A percentile compares a stretch with the other conserved stretches of the same genome.
phyloP scores from a whole-genome alignment of 2,113 vertebrate genomes.

The Calonectris borealis region DNA sequence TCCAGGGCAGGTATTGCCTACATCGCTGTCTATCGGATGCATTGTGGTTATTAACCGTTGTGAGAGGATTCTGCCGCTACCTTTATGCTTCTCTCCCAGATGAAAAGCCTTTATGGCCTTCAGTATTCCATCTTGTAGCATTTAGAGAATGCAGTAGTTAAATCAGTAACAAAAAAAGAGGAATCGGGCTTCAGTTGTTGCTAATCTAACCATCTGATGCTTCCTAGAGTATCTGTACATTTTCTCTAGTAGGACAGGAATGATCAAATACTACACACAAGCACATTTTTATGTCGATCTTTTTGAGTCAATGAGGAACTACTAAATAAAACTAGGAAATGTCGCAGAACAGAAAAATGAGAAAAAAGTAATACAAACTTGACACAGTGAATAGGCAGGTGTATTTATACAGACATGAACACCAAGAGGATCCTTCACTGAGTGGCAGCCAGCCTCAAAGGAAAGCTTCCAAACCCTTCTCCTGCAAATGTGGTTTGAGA shows the following conservation, averaged over 20 bases:
- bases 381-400: background rate
- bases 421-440: fast-evolving
- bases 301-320: background rate
- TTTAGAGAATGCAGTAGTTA: background rate
- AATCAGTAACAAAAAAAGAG: background rate
- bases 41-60: background rate
- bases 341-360: background rate
- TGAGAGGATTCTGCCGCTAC: background rate
- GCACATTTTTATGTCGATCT: background rate
- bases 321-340: background rate
- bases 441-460: background rate
- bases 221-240: background rate
- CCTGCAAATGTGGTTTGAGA: background rate
- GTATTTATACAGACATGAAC: background rate
- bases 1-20: background rate
- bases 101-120: background rate
- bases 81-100: background rate
- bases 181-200: background rate
- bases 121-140: background rate
- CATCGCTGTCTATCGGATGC: fast-evolving
- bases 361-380: background rate
- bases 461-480: background rate
- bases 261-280: background rate
- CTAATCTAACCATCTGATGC: background rate
- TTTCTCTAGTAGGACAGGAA: background rate